These are phyloP conservation scores for Anguilla marmorata DNA, from an alignment of 2,797 vertebrate species.

Conservation along the genomic window DNA sequence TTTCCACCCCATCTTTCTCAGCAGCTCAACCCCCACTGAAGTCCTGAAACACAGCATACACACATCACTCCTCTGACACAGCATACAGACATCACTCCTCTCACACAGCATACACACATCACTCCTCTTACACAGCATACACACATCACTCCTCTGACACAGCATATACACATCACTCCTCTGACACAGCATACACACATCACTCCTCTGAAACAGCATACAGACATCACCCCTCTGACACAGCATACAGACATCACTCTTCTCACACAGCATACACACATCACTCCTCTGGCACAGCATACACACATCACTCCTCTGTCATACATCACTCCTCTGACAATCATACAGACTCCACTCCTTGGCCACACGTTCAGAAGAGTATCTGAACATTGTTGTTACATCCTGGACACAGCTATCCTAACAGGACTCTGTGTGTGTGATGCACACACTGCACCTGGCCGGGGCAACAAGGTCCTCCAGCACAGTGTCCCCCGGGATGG, in stretches of 20 bases:
- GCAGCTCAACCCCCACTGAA: conserved; percentile 85
- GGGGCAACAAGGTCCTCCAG: conserved; percentile 87
- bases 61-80: neutral
- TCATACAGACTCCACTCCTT: too few species aligned
- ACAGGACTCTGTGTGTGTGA: neutral
- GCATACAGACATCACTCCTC: conserved; percentile 50
- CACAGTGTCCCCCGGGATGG: conserved; percentile 86
- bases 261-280: conserved; percentile 10
- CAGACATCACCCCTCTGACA: too few species aligned
- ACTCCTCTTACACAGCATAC: too few species aligned
- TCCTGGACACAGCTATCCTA: neutral
- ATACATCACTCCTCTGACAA: too few species aligned
- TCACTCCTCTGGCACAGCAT: neutral
- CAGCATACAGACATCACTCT: too few species aligned
- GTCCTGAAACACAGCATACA: conserved; percentile 65
- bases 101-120: conserved; percentile 48
- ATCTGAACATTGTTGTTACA: neutral
- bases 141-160: too few species aligned
- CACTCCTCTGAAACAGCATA: too few species aligned
- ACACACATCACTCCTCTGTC: too few species aligned
- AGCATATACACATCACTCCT: too few species aligned
- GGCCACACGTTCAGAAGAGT: too few species aligned
- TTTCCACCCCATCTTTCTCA: conserved; percentile 94
- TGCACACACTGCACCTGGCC: conserved; percentile 71
- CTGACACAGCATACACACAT: too few species aligned